Percentiles rank a stretch among this genome's conserved stretches.
phyloP scores from a whole-genome alignment of 2,888 invertebrate species.

The Gasteruption jaculator region DNA sequence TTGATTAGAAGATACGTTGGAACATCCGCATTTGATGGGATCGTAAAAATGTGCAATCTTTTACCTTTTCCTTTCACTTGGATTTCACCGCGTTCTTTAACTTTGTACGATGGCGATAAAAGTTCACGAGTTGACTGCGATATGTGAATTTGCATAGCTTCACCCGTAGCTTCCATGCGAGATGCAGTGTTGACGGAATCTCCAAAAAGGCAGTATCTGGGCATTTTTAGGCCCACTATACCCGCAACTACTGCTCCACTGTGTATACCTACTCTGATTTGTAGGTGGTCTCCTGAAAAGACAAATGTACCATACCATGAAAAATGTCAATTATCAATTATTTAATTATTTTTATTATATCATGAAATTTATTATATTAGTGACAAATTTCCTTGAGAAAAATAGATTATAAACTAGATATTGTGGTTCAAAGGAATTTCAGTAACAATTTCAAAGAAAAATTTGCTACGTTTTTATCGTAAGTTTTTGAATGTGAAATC shows the following conservation, averaged over 20 bases:
- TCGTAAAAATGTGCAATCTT: too few species aligned
- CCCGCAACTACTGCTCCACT: slow-evolving; percentile 91
- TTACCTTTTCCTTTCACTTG: slow-evolving; percentile 87
- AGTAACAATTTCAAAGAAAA: neutral
- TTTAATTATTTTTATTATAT: neutral
- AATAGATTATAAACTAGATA: neutral
- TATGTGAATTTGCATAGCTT: slow-evolving; percentile 92
- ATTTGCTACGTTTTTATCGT: neutral
- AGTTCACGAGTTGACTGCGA: slow-evolving; percentile 82
- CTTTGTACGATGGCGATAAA: slow-evolving; percentile 69
- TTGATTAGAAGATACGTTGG: too few species aligned
- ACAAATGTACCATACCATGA: neutral
- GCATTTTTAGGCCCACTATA: slow-evolving; percentile 93
- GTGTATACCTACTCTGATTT: slow-evolving; percentile 83
- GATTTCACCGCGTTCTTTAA: slow-evolving; percentile 77
- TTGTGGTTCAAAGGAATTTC: neutral
- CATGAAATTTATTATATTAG: slow-evolving; percentile 1
- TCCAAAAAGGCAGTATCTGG: slow-evolving; percentile 76
- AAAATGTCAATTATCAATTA: neutral
- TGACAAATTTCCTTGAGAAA: neutral
- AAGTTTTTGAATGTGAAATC: too few species aligned
- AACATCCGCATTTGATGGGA: too few species aligned
- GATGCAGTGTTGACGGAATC: slow-evolving; percentile 90
- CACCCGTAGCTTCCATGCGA: slow-evolving; percentile 88
- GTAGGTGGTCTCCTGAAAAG: slow-evolving; percentile 67